These are phyloP conservation scores for Arothron firmamentum DNA, from an alignment of 2,113 vertebrate species.

Conservation along the genomic window DNA sequence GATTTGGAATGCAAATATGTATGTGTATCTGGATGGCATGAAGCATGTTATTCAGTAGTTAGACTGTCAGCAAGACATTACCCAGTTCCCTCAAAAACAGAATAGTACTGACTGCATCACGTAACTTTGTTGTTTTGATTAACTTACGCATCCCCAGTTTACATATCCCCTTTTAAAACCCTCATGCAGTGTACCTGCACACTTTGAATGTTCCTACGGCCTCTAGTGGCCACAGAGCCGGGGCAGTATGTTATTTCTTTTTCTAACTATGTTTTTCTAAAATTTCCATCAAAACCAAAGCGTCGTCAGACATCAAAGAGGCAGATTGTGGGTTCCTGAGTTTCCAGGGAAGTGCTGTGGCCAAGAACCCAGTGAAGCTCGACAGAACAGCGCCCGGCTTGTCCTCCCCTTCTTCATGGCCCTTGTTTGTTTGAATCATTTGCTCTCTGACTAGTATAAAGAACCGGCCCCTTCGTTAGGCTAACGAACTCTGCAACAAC, in stretches of 20 bases:
- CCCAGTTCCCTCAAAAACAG: conserved; percentile 34
- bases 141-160: conserved; percentile 60
- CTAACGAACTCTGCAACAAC: conserved; percentile 74
- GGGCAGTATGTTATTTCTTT: conserved; percentile 58
- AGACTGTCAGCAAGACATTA: conserved; percentile 31
- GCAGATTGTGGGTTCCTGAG: conserved; percentile 71
- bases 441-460: conserved; percentile 73
- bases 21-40: not conserved
- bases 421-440: conserved; percentile 74
- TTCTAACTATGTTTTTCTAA: conserved; percentile 57
- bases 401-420: conserved; percentile 63
- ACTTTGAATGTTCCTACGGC: conserved; percentile 57
- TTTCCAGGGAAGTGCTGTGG: conserved; percentile 63
- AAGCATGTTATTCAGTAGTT: conserved; percentile 37
- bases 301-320: conserved; percentile 69
- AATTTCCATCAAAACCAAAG: conserved; percentile 68
- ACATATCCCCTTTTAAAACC: conserved; percentile 45
- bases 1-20: conserved; percentile 35
- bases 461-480: conserved; percentile 69
- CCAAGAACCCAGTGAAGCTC: conserved; percentile 72
- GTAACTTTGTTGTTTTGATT: conserved; percentile 58
- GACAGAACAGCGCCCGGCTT: conserved; percentile 64
- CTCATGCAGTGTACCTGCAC: conserved; percentile 45
- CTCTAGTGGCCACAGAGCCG: conserved; percentile 59
- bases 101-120: conserved; percentile 24